Conservation (phyloP, 2,797 vertebrate genomes). For the Lophotriccus pileatus region DNA sequence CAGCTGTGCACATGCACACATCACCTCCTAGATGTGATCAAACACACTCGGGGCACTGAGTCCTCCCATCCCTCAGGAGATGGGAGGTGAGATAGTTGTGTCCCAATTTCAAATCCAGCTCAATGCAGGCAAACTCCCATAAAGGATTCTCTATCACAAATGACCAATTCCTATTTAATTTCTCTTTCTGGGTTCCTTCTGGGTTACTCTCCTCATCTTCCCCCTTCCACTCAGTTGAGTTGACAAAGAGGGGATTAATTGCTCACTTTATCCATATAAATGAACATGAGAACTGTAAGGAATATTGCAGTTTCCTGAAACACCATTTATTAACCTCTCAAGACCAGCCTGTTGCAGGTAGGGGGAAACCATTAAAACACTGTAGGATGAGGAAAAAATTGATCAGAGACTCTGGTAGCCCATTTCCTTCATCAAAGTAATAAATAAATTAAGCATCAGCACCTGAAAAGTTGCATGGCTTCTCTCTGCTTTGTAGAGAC, state of each 20-base stretch:
- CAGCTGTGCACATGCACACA: not conserved
- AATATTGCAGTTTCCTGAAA: not conserved
- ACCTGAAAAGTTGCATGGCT: not conserved
- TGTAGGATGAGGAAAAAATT: not conserved
- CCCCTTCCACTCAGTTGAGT: not conserved
- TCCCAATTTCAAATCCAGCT: not conserved
- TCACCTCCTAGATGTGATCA: not conserved
- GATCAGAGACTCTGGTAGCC: not conserved
- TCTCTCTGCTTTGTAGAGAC: not conserved
- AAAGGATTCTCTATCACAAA: not conserved
- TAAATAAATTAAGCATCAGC: not conserved
- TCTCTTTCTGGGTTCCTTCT: not conserved
- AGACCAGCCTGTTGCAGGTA: not conserved
- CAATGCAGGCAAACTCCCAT: not conserved
- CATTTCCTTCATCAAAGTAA: not conserved
- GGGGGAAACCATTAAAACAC: not conserved
- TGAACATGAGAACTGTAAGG: not conserved
- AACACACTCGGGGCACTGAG: not conserved
- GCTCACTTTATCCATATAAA: not conserved
- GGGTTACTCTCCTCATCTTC: not conserved
- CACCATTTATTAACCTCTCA: not conserved
- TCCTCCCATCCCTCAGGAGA: not conserved
- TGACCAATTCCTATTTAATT: not conserved
- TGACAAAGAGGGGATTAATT: not conserved
- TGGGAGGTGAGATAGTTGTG: too few species aligned